These are phyloP conservation scores for Anthonomus grandis DNA, from an alignment of 1,140 invertebrate species.

Conservation along the genomic window DNA sequence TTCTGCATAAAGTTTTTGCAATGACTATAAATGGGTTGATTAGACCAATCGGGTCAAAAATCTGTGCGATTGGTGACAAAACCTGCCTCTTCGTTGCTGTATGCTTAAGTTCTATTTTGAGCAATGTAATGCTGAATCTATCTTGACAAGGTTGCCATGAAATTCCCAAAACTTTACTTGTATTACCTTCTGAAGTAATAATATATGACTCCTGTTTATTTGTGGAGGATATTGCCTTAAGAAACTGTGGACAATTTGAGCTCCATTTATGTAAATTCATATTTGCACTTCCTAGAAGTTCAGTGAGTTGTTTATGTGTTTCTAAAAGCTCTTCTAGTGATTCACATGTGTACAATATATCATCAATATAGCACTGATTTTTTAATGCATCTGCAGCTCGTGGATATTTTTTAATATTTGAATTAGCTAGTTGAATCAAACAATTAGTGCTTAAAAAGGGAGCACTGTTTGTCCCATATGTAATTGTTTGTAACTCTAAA, in stretches of 20 bases:
- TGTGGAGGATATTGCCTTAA: not conserved
- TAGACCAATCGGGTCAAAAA: slow-evolving; percentile 22
- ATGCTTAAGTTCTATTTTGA: not conserved
- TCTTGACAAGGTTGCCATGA: slow-evolving; percentile 14
- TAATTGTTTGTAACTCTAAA: slow-evolving; percentile 44
- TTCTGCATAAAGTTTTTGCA: slow-evolving; percentile 25
- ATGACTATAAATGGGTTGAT: slow-evolving; percentile 7
- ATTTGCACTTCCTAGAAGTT: not conserved
- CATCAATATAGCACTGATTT: slow-evolving; percentile 21
- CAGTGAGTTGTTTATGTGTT: not conserved
- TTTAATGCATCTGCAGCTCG: slow-evolving; percentile 30
- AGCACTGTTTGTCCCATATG: slow-evolving; percentile 43
- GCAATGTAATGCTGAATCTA: slow-evolving; percentile 1
- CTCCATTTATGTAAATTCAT: slow-evolving; percentile 21
- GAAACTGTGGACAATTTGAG: not conserved
- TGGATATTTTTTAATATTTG: slow-evolving; percentile 35
- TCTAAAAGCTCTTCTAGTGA: not conserved
- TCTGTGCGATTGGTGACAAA: slow-evolving; percentile 16
- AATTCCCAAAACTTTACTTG: slow-evolving; percentile 19
- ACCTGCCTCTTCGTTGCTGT: slow-evolving; percentile 16
- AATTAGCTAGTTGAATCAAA: slow-evolving; percentile 36
- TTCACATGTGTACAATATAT: slow-evolving; percentile 25
- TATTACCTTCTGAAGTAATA: not conserved
- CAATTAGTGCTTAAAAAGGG: slow-evolving; percentile 37
- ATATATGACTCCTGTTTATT: not conserved